Percentiles rank a stretch among this genome's conserved stretches.
phyloP scores from a whole-genome alignment of 2,797 vertebrate species.

The Ibycter americanus region DNA sequence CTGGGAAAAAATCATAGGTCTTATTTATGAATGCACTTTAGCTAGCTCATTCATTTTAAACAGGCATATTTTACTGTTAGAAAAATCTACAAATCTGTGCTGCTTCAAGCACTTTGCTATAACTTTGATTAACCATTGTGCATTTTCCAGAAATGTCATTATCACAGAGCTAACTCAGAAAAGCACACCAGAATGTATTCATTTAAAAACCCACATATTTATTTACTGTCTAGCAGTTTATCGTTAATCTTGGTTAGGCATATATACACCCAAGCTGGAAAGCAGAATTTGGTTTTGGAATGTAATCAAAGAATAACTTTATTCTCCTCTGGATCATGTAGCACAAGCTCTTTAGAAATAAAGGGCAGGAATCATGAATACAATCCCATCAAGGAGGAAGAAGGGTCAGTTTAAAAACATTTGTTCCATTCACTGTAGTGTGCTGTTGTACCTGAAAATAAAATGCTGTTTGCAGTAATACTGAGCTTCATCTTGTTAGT shows the following conservation, averaged over 20 bases:
- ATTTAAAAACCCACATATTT: neutral
- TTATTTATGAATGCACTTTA: constrained; percentile 35
- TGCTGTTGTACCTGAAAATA: neutral
- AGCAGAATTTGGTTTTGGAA: neutral
- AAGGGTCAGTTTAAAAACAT: neutral
- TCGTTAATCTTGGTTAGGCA: neutral
- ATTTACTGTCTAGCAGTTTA: neutral
- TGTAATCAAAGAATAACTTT: neutral
- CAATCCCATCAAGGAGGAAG: neutral
- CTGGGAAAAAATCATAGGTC: neutral
- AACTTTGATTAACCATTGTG: neutral
- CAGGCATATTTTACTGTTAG: neutral
- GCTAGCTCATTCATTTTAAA: constrained; percentile 38
- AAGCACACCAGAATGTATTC: neutral
- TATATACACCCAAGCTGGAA: neutral
- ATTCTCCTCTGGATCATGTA: neutral
- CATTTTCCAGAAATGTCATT: constrained; percentile 11
- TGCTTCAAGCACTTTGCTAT: neutral
- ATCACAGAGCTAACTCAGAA: neutral
- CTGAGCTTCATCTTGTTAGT: neutral
- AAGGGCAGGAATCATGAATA: neutral
- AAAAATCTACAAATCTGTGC: neutral
- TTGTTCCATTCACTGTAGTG: neutral
- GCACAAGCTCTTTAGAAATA: neutral
- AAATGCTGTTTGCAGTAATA: neutral